Conservation (phyloP, 2,113 vertebrate species). For the Alexandromys fortis region DNA sequence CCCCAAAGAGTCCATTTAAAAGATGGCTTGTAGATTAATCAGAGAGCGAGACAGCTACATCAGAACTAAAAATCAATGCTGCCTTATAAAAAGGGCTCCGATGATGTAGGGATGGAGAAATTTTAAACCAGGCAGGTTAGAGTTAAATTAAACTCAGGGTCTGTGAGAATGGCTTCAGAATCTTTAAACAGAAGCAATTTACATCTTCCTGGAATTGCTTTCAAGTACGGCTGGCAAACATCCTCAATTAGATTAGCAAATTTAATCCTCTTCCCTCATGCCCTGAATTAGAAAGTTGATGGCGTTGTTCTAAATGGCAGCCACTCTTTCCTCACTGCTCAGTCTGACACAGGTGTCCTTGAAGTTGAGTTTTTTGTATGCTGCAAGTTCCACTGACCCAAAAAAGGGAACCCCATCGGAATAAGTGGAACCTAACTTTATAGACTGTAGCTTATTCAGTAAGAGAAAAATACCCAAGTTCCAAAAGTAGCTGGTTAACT, state of each 20-base stretch:
- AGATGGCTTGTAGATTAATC: background rate
- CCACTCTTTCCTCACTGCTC: background rate
- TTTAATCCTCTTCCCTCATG: constrained; percentile 33
- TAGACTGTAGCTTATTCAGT: background rate
- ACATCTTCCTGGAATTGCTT: constrained; percentile 25
- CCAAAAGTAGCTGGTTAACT: constrained; percentile 1
- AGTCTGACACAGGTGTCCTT: background rate
- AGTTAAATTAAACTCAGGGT: background rate
- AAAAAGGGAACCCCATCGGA: background rate
- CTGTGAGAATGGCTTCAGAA: background rate
- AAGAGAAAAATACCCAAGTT: background rate
- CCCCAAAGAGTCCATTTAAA: background rate
- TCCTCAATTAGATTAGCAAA: constrained; percentile 58
- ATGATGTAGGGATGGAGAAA: background rate
- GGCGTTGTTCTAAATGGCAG: background rate
- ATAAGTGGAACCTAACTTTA: background rate
- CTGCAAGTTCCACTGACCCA: background rate
- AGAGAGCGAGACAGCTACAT: background rate
- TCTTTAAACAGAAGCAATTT: constrained; percentile 43
- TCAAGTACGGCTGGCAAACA: constrained; percentile 49
- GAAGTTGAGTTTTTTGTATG: background rate
- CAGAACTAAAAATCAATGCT: background rate
- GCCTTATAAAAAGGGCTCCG: background rate
- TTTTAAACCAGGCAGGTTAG: background rate
- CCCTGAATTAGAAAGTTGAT: background rate